These are phyloP conservation scores for Syrphus vitripennis DNA, from an alignment of 2,888 invertebrate species.

Conservation along the genomic window DNA sequence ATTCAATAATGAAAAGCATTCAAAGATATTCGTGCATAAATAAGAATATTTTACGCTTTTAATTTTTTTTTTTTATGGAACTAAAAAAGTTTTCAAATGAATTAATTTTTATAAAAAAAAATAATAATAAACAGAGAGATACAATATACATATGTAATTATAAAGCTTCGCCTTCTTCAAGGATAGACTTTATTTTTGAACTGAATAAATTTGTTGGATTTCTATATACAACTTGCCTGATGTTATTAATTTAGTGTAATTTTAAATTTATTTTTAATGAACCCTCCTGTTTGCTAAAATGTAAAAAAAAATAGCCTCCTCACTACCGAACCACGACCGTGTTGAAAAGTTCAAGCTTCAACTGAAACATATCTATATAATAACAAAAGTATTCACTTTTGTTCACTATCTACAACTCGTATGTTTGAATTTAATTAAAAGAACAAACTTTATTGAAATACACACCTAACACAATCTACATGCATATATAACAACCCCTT, in stretches of 20 bases:
- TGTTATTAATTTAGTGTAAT: neutral
- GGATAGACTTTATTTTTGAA: neutral
- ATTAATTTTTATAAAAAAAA: neutral
- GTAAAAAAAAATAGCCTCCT: neutral
- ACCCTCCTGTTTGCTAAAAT: too few relatives aligned
- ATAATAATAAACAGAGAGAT: neutral
- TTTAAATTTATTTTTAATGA: neutral
- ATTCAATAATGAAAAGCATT: neutral
- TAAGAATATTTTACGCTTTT: neutral
- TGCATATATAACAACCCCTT: neutral
- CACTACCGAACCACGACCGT: too few relatives aligned
- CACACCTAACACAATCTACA: neutral
- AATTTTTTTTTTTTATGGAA: neutral
- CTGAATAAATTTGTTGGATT: neutral
- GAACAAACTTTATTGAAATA: neutral
- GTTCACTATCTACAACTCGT: neutral
- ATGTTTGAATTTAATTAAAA: constrained; percentile 14
- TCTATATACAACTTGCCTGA: neutral
- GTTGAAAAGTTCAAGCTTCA: neutral
- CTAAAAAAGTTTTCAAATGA: neutral
- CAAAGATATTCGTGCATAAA: neutral
- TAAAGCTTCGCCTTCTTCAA: neutral
- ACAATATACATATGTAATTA: too few relatives aligned
- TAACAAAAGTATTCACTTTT: neutral
- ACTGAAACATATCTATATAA: neutral